Percentiles rank a stretch among this genome's conserved stretches.
phyloP scores from a whole-genome alignment of 2,113 vertebrate species.

The Cromileptes altivelis region DNA sequence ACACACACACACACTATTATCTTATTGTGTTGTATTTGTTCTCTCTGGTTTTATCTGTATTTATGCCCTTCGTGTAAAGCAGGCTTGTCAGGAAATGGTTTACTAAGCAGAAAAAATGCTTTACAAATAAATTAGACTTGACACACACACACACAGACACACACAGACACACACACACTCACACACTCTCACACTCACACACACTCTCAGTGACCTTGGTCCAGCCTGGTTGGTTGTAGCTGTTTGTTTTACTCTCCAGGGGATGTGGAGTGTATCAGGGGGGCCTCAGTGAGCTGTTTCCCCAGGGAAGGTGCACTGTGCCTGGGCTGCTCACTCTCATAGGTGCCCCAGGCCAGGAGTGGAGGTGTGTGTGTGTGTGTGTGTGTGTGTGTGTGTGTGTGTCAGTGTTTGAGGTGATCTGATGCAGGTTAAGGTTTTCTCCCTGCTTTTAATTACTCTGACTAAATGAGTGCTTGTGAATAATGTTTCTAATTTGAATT shows the following conservation, averaged over 20 bases:
- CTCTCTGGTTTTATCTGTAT: slow-evolving; percentile 48
- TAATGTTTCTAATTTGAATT: too few relatives aligned
- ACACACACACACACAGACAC: slow-evolving; percentile 26
- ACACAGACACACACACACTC: slow-evolving; percentile 13
- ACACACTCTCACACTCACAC: slow-evolving; percentile 12
- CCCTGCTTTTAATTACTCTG: too few relatives aligned
- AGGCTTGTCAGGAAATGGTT: slow-evolving; percentile 43
- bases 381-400: not conserved
- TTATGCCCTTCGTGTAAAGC: slow-evolving; percentile 26
- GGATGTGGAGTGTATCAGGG: not conserved
- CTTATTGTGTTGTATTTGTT: slow-evolving; percentile 30
- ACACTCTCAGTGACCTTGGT: slow-evolving; percentile 45
- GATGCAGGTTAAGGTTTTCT: too few relatives aligned
- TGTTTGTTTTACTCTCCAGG: slow-evolving; percentile 21
- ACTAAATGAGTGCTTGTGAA: too few relatives aligned
- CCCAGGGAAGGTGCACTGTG: slow-evolving; percentile 21
- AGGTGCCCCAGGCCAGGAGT: not conserved
- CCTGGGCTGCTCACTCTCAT: slow-evolving; percentile 1
- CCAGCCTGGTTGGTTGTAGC: not conserved
- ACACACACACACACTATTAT: not conserved
- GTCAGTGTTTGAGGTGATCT: not conserved
- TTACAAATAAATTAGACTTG: slow-evolving; percentile 42
- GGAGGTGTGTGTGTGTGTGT: not conserved
- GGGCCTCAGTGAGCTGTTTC: not conserved
- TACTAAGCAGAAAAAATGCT: slow-evolving; percentile 45